Conservation (phyloP, 2,888 invertebrate species). For the Euclidia mi region DNA sequence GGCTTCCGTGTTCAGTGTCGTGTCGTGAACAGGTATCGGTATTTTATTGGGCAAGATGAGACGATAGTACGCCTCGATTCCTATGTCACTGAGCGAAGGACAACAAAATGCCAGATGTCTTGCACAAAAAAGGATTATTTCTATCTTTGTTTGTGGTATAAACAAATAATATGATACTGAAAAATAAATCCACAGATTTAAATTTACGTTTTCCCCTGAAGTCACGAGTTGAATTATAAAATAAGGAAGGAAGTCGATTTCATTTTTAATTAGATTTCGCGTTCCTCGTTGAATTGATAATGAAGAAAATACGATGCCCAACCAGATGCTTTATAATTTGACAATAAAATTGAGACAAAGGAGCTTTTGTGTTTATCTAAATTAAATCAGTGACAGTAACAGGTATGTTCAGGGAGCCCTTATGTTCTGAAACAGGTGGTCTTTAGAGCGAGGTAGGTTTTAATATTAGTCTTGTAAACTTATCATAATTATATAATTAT, state of each 20-base stretch:
- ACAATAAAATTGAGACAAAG: conserved; percentile 2
- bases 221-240: conserved; percentile 28
- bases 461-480: too few relatives aligned
- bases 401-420: too few relatives aligned
- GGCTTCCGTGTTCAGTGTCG: conserved; percentile 41
- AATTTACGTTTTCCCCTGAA: conserved; percentile 21
- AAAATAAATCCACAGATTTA: conserved; percentile 21
- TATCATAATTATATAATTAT: too few relatives aligned
- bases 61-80: conserved; percentile 33
- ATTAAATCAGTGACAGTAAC: background rate
- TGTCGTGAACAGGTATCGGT: conserved; percentile 49
- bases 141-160: background rate
- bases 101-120: too few relatives aligned
- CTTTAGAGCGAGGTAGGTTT: too few relatives aligned
- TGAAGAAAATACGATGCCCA: conserved; percentile 20
- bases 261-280: conserved; percentile 34
- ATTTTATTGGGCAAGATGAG: conserved; percentile 54
- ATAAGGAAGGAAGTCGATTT: conserved; percentile 20
- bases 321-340: conserved; percentile 20
- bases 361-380: background rate
- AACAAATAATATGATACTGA: background rate
- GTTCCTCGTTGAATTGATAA: conserved; percentile 32
- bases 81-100: conserved; percentile 13
- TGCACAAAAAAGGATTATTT: background rate
- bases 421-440: too few relatives aligned